phyloP scores from a whole-genome alignment of 2,797 vertebrate species.

The Spatula clypeata region DNA sequence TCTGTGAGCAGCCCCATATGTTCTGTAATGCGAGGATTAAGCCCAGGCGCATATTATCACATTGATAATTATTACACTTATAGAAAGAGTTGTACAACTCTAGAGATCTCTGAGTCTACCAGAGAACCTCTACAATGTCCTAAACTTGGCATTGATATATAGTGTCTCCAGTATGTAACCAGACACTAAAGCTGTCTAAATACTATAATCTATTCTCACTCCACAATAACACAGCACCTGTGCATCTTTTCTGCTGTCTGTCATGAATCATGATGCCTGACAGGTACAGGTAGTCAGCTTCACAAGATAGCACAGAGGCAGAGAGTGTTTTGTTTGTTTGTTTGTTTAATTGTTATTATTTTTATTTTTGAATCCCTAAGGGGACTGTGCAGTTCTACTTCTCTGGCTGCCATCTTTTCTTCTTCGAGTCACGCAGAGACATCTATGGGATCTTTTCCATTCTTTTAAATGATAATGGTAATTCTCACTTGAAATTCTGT shows the following conservation, averaged over 20 bases:
- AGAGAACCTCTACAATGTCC: background rate
- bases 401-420: background rate
- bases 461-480: background rate
- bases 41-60: background rate
- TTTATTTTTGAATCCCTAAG: background rate
- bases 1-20: background rate
- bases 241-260: slow-evolving; percentile 1
- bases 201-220: slow-evolving; percentile 53
- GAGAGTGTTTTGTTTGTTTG: no score
- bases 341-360: no score
- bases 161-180: background rate
- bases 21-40: background rate
- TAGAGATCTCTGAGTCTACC: background rate
- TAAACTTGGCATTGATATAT: slow-evolving; percentile 28
- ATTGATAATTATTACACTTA: slow-evolving; percentile 13
- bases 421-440: background rate
- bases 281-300: slow-evolving; percentile 1
- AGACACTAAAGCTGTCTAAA: slow-evolving; percentile 59
- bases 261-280: slow-evolving; percentile 37
- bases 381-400: background rate
- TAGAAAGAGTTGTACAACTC: slow-evolving; percentile 4
- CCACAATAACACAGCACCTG: background rate
- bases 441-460: fast-evolving
- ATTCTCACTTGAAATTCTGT: background rate
- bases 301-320: background rate